Conservation (phyloP, 2,888 invertebrate genomes). For the Caenorhabditis panamensis region DNA sequence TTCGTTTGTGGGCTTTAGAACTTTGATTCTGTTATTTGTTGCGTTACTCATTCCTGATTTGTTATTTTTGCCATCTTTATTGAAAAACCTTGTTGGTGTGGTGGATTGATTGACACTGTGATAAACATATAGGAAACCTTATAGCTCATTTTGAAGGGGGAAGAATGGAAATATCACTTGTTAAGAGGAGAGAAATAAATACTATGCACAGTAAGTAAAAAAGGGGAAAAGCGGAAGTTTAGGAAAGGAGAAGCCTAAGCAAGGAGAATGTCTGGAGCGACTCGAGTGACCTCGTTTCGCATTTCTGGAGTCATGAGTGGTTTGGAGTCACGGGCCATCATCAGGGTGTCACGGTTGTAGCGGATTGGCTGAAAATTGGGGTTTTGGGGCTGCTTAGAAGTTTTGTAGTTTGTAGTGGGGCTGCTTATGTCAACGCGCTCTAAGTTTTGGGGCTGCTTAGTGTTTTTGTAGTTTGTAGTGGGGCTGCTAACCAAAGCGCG, state of each 20-base stretch:
- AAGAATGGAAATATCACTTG: slow-evolving; percentile 31
- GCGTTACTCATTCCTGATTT: not conserved
- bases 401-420: no score
- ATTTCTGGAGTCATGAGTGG: slow-evolving; percentile 33
- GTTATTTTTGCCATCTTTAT: slow-evolving; percentile 7
- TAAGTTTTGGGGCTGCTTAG: no score
- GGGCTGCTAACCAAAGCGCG: no score
- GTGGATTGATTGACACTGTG: not conserved
- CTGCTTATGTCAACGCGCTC: no score
- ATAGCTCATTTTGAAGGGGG: not conserved
- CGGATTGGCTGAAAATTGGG: slow-evolving; percentile 35
- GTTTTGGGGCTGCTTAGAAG: no score
- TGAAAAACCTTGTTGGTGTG: no score
- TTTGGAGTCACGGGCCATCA: slow-evolving; percentile 49
- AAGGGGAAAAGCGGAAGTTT: slow-evolving; percentile 6
- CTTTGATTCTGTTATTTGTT: slow-evolving; percentile 14
- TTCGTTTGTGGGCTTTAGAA: slow-evolving; percentile 54
- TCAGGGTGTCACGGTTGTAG: slow-evolving; percentile 61
- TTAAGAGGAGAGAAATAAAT: slow-evolving; percentile 30
- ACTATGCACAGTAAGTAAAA: slow-evolving; percentile 18
- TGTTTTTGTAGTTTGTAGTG: no score
- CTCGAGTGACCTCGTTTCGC: slow-evolving; percentile 40
- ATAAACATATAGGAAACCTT: not conserved
- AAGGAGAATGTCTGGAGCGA: slow-evolving; percentile 59
- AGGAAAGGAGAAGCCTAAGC: slow-evolving; percentile 13